Conservation (phyloP, 2,888 invertebrate species). For the Sceliomorpha sp. region DNA sequence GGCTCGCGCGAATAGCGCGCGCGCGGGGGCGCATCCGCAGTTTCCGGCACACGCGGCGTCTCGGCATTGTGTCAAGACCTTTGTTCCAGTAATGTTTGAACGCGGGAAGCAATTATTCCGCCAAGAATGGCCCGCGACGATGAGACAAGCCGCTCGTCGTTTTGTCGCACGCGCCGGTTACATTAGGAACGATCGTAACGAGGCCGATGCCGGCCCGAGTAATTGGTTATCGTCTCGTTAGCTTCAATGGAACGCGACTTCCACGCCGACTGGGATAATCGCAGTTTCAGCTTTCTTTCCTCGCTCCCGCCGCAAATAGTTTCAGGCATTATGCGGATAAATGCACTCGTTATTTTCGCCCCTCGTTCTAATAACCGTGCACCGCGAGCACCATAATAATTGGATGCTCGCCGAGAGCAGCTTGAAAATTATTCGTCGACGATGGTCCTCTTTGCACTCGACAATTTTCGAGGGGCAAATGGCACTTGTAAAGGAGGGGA, state of each 20-base stretch:
- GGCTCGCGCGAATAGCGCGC: too few relatives aligned
- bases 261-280: constrained; percentile 20
- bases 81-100: constrained; percentile 49
- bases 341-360: constrained; percentile 39
- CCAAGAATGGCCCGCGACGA: constrained; percentile 39
- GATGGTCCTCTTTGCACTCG: constrained; percentile 26
- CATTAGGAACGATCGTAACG: constrained; percentile 45
- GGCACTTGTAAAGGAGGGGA: constrained; percentile 16
- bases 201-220: constrained; percentile 28
- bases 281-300: constrained; percentile 10
- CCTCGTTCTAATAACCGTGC: constrained; percentile 26
- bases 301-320: constrained; percentile 22
- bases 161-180: constrained; percentile 38
- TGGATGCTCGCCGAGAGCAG: constrained; percentile 28
- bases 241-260: constrained; percentile 23
- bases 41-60: constrained; percentile 44
- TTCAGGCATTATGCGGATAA: constrained; percentile 32
- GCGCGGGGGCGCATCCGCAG: constrained; percentile 43
- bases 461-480: constrained; percentile 26
- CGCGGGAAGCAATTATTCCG: constrained; percentile 50
- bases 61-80: constrained; percentile 49
- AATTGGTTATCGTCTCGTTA: constrained; percentile 50
- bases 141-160: constrained; percentile 40
- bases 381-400: constrained; percentile 32
- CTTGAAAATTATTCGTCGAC: constrained; percentile 29